Evolutionary conservation across 2,113 vertebrate species (phyloP), one percentile per base, ranked within the genome.

Genomic region (Trematocara nigrifrons): DNA sequence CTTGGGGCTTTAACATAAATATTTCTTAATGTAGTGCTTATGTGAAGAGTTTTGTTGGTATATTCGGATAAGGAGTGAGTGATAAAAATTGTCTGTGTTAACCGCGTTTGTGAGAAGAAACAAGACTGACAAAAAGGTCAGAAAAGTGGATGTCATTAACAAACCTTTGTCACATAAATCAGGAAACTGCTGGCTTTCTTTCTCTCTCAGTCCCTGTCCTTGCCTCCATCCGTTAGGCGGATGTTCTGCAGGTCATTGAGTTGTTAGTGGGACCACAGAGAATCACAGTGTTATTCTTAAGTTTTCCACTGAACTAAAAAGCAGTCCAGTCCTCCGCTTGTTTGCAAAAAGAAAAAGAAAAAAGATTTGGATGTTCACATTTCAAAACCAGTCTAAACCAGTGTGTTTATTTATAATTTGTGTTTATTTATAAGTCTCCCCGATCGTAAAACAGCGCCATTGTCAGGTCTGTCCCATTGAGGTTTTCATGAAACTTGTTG

Each of bases 211-310:
- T 45, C 20, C 31, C 57, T 83, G 18, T 69, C 22, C 45, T 53
- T 29, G 4, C 35, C 31, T 74, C 59, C 82, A 81, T 91, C 81
- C 4, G 3, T 66, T 54, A 66, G 45, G 85, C 71, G 49, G 86
- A 86, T 87, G 85, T 85, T 85, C 82, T 85, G 59, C 51, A 53
- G 35, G 76, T 80, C 82, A 83, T 35, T 31, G 16, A 54, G 45
- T 74, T 85, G 56, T 85, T 84, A 86, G 56, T 61, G 53, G 80
- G 83, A 83, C 92, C 86, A 56, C 54, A 80, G 87, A 91, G 84
- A 81, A 83, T 91, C 69, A 64, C 64, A 84, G 2, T 87, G 85
- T 91, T 88, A 74, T 93, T 93, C 80, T 76, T 80, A 51, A 86
- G 85, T 88, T 89, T 92, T 89, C 29, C 42, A 26, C 16, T 91